Evolutionary conservation across 2,113 vertebrate species (phyloP), one percentile per base, ranked within the genome.

Genomic region (Aythya baeri): DNA sequence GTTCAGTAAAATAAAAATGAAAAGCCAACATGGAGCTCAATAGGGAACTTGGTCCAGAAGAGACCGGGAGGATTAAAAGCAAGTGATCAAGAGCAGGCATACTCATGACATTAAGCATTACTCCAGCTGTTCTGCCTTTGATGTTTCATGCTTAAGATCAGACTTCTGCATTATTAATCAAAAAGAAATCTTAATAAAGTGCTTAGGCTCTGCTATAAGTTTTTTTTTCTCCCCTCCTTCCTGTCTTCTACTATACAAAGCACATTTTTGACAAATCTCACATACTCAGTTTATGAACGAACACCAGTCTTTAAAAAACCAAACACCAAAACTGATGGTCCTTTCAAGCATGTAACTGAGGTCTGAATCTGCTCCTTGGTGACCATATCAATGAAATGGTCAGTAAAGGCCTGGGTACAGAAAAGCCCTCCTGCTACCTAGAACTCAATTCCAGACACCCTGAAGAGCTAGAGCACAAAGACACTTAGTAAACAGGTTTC

Each of bases 1-100:
- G 23, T 71, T 89, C 58, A 89, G 31, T 82, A 55, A 81, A 86
- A 84, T 44, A 93, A 91, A 70, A 74, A 84, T 44, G 91, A 91
- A 66, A 78, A 52, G 36, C 43, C 79, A 90, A 58, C 4, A 6
- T 36, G 34, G 26, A 84, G 29, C 71, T 93, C 70, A 89, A 32
- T 5, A 68, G 61, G 29, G 38, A 95, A 73, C 63, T 71, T 4
- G 8, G 23, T 29, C 74, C 66, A 79, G 49, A 76, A 79, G 58
- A 84, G 25, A 92, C 29, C 62, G 58, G 67, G 17, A 65, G 36
- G 44, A 80, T 76, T 49, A 86, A 74, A 68, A 31, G 65, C 2
- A 62, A 34, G 72, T 65, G 46, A 83, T 67, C 22, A 68, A 79
- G 54, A 72, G 43, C 43, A 80, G 44, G 36, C 59, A 49, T 41